phyloP scores from a whole-genome alignment of 1,140 invertebrate genomes.

The Psilanteris sp. region DNA sequence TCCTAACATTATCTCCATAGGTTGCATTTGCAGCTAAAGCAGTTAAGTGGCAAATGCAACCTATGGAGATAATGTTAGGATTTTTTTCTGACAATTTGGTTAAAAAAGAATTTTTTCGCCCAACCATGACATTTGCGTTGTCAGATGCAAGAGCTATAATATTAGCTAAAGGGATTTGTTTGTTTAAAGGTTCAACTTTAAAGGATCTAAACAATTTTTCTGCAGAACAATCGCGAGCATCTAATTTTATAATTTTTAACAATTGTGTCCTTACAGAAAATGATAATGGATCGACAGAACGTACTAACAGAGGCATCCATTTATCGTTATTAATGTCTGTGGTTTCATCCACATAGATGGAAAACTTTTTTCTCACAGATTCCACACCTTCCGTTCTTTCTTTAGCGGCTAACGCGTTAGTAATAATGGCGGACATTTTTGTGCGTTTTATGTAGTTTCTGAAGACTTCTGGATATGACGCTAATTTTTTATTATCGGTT shows the following conservation, averaged over 20 bases:
- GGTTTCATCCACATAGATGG: constrained; percentile 12
- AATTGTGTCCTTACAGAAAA: not conserved
- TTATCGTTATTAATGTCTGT: constrained; percentile 17
- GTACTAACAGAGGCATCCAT: constrained; percentile 15
- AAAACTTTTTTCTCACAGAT: too few species aligned
- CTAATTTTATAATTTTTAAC: constrained; percentile 12
- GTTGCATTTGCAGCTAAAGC: constrained; percentile 2
- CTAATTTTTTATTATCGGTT: too few species aligned
- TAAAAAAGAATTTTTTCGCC: constrained; percentile 12
- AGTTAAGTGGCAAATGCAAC: constrained; percentile 15
- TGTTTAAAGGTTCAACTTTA: not conserved
- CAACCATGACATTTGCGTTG: constrained; percentile 34
- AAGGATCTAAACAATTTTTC: constrained; percentile 5
- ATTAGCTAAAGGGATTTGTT: constrained; percentile 27
- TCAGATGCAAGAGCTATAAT: constrained; percentile 19
- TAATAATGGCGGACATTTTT: too few species aligned
- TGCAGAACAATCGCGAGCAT: constrained; percentile 16
- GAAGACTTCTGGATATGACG: too few species aligned
- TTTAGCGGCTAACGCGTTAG: too few species aligned
- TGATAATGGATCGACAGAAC: constrained; percentile 8
- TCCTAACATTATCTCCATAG: too few species aligned
- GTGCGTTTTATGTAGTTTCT: too few species aligned
- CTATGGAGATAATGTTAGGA: too few species aligned
- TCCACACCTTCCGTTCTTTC: too few species aligned
- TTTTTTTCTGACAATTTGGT: not conserved